These are phyloP conservation scores for Saguinus imperator DNA, from an alignment of 2,113 vertebrate genomes.

Conservation along the genomic window DNA sequence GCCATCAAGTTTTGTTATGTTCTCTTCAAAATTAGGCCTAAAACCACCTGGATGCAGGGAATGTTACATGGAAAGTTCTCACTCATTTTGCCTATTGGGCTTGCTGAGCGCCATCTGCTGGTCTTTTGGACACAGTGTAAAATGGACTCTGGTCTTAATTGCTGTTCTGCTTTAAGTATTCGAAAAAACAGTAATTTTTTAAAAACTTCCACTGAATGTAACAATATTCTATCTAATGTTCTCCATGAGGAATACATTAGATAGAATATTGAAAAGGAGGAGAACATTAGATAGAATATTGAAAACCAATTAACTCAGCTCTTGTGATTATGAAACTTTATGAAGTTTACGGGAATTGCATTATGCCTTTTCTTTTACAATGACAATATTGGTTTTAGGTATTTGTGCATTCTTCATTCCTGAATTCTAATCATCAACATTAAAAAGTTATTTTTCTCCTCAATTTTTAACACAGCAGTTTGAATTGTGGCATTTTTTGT, in stretches of 20 bases:
- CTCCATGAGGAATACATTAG: background rate
- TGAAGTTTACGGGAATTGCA: background rate
- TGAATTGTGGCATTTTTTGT: background rate
- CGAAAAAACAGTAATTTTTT: background rate
- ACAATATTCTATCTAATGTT: background rate
- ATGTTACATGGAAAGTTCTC: background rate
- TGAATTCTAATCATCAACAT: background rate
- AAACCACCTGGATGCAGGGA: background rate
- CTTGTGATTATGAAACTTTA: background rate
- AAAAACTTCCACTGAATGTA: background rate
- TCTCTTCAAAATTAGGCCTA: background rate
- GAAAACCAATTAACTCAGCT: background rate
- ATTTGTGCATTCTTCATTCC: background rate
- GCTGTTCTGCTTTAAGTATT: background rate
- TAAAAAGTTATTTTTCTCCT: background rate
- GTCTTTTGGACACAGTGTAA: slow-evolving; percentile 8
- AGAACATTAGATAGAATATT: background rate
- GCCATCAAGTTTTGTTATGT: background rate
- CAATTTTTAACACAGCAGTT: background rate
- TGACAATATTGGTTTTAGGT: background rate
- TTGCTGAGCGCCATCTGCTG: slow-evolving; percentile 64
- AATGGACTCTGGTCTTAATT: background rate
- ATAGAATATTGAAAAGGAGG: background rate
- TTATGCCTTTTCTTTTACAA: slow-evolving; percentile 16
- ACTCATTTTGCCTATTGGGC: background rate